phyloP scores from a whole-genome alignment of 2,888 invertebrate species.

The Sicus ferrugineus region DNA sequence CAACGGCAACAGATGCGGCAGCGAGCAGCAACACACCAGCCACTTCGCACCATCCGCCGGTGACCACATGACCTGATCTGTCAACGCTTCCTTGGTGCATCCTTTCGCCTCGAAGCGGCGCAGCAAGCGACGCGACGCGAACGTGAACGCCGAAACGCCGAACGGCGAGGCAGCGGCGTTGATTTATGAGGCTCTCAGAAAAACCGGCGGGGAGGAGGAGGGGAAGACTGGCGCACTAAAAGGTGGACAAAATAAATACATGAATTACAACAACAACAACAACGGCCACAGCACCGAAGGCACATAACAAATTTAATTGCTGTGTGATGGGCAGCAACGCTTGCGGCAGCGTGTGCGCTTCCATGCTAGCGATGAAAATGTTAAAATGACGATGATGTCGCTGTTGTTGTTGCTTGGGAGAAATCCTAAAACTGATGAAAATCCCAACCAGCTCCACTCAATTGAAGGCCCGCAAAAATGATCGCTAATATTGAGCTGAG shows the following conservation, averaged over 20 bases:
- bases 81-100: not conserved
- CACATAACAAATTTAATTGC: conserved; percentile 46
- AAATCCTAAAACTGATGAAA: not conserved
- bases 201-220: not conserved
- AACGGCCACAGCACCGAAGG: not conserved
- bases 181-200: conserved; percentile 9
- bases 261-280: conserved; percentile 7
- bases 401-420: conserved; percentile 7
- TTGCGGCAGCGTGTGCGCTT: not conserved
- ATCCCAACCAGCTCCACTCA: not conserved
- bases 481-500: not conserved
- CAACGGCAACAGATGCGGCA: not conserved
- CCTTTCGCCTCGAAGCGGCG: not conserved
- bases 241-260: not conserved
- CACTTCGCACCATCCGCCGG: not conserved
- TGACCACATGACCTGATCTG: conserved; percentile 4
- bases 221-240: conserved; percentile 10
- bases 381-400: not conserved
- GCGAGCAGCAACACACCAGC: not conserved
- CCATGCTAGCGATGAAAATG: not conserved
- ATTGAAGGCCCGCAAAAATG: not conserved
- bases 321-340: conserved; percentile 40
- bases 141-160: not conserved
- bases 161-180: not conserved
- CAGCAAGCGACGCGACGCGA: not conserved